Evolutionary conservation across 2,113 vertebrate genomes (phyloP), one percentile per base, ranked within the genome.

Genomic region (Polyodon spathula): DNA sequence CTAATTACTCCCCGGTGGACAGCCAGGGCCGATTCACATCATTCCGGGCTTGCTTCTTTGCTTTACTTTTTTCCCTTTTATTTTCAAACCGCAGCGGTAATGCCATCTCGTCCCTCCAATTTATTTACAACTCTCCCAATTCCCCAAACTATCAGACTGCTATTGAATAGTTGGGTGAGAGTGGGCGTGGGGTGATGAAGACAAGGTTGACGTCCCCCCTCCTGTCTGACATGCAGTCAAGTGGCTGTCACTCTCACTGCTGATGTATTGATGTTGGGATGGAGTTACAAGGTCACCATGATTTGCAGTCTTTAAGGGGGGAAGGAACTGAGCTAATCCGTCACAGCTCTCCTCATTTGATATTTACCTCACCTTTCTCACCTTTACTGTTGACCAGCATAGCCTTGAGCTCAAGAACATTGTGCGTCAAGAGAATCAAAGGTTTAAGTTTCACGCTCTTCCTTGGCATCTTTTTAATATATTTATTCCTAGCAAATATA

Each of bases 121-220:
- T 87, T 85, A 86, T 85, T 87, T 84, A 86, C 71, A 71, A 69
- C 56, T 63, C 70, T 66, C 65, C 69, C 67, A 72, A 62, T 71
- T 81, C 81, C 80, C 80, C 63, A 58, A 64, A 69, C 76, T 76
- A 78, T 79, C 70, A 75, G 64, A 66, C 70, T n/a, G 4, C 68
- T 66, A 66, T 40, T 63, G 66, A 69, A 73, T 52, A 9, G 14
- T 39, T 55, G 54, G 43, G 65, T 57, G 63, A 61, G 63, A 61
- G 8, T 54, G 63, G 61, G 56, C 57, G 66, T 65, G 70, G 70
- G 40, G 51, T 43, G 62, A 12, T 42, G 56, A 5, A 37, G 56
- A 52, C 17, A 48, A 54, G 53, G 63, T 2, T 62, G 65, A 63
- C 71, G 58, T 68, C 54, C 66, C 42, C 46, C 56, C 57, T 55